Evolutionary conservation across 1,140 invertebrate genomes (phyloP), one percentile per base, ranked within the genome.

Genomic region (Heliconius congener): DNA sequence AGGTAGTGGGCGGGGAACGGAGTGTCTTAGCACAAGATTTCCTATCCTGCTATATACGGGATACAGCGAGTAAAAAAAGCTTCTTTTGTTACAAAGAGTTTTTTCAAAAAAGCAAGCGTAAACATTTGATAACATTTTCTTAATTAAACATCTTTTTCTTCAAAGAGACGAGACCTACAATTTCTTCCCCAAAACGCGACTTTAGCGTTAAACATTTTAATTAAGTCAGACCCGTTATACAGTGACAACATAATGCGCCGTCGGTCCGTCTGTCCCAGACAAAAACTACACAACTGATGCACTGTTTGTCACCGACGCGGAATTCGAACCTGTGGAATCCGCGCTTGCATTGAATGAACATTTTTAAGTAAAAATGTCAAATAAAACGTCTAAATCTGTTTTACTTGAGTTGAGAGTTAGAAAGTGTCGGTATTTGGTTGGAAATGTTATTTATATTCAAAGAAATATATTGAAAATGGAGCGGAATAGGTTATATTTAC

Each of bases 161-260:
- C 9, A 57, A 11, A 23, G 19, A 23, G 55, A 57, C 19, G 55
- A 57, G 8, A 3, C 34, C 34, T 37, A 57, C 55, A 11, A 57
- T 57, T 57, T 23, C 9, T 57, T 19, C 19, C 55, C 27, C 11
- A 66, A 39, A 39, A 39, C 37, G 34, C 37, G 18, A 19, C 18
- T 72, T 72, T 39, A 39, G 37, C 34, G 34, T 39, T 39, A 71
- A 76, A 80, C 71, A 80, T 80, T 76, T 76, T 79, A 80, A 80
- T 80, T 80, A 76, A 76, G 52, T 80, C 74, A 52, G 19, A 0
- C n/a, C 80, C 78, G 78, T 79, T 81, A 76, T 16, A 39, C 73
- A 37, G 74, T 83, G 82, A 83, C 82, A 83, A 83, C 74, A 81
- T 83, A 83, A 83, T 83, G 71, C 77, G 42, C 13, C 13, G 77